Conservation (phyloP, 2,113 vertebrate species). For the Thymallus thymallus region DNA sequence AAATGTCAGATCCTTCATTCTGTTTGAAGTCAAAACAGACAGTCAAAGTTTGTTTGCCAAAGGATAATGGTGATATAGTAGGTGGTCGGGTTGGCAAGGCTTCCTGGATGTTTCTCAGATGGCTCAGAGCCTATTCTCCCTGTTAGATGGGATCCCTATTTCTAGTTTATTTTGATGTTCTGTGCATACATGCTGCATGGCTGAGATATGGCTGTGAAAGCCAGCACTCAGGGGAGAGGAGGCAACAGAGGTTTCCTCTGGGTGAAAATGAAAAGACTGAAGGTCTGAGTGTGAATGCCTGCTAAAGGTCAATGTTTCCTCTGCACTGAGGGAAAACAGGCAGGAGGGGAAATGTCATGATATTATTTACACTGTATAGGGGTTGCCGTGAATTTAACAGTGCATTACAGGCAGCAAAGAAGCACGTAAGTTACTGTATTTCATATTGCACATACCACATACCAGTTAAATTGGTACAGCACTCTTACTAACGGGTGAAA, state of each 20-base stretch:
- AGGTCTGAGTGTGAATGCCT: constrained; percentile 5
- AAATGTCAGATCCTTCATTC: neutral
- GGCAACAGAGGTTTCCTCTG: neutral
- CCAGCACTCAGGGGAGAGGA: constrained; percentile 17
- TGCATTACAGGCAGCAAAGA: no score
- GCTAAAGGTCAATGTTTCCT: constrained; percentile 49
- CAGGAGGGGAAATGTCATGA: constrained; percentile 3
- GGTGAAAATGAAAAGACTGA: constrained; percentile 39
- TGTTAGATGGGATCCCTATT: neutral
- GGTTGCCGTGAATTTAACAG: no score
- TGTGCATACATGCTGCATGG: neutral
- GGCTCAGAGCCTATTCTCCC: neutral
- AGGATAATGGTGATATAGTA: neutral
- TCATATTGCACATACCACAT: no score
- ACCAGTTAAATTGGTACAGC: no score
- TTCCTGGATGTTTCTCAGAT: neutral
- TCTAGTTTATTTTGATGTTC: neutral
- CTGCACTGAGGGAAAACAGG: constrained; percentile 18
- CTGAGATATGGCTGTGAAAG: constrained; percentile 20
- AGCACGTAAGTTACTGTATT: no score
- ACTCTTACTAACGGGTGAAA: no score
- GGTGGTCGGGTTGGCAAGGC: neutral
- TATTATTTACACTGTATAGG: neutral
- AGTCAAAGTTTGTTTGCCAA: neutral
- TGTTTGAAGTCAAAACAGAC: neutral